Conservation (phyloP, 2,797 vertebrate species). For the Scolopax bukidnonensis region DNA sequence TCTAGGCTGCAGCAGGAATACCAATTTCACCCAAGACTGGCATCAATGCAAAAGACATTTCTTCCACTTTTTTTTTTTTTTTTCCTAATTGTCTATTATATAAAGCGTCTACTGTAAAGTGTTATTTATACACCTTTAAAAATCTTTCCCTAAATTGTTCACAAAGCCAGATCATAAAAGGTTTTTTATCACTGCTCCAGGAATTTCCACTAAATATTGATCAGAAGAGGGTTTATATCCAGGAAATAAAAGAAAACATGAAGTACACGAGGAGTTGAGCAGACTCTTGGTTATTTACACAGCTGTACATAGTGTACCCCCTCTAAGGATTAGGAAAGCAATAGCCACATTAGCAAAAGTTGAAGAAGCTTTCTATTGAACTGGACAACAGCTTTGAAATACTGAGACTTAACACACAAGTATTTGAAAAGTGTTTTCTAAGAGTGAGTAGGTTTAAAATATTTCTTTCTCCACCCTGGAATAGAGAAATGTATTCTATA, state of each 20-base stretch:
- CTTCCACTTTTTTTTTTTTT: too few species aligned
- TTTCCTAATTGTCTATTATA: not conserved
- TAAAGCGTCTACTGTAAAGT: not conserved
- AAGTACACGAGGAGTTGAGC: not conserved
- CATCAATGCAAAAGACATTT: too few species aligned
- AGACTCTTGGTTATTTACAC: not conserved
- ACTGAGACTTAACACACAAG: not conserved
- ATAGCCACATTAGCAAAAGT: not conserved
- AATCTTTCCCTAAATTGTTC: not conserved
- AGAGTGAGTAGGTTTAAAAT: not conserved
- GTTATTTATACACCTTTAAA: not conserved
- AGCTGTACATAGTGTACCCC: not conserved
- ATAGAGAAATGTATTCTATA: rapidly evolving
- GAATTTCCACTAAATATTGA: not conserved
- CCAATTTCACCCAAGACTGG: rapidly evolving
- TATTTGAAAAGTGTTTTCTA: not conserved
- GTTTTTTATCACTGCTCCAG: too few species aligned
- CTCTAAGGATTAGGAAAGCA: not conserved
- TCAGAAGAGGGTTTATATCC: not conserved
- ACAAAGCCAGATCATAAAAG: not conserved
- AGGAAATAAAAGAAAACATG: not conserved
- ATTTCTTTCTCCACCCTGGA: not conserved
- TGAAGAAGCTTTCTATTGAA: not conserved
- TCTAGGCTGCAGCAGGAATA: too few species aligned
- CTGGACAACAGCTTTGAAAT: not conserved